Base-by-base conservation (phyloP, 1,140 invertebrate genomes). In the Adelges cooleyi region DNA sequence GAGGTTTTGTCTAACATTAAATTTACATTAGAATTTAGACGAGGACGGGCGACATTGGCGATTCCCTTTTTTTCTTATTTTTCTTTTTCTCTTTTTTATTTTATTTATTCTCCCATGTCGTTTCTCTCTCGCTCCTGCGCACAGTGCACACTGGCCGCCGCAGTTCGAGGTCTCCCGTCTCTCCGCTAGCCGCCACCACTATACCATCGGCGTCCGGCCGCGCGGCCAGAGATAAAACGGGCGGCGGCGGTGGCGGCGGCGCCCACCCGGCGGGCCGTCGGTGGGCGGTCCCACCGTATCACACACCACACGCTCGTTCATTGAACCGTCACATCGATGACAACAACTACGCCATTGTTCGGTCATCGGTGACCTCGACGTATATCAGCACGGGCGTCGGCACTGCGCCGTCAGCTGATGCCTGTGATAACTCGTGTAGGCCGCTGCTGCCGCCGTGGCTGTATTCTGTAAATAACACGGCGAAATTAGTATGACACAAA, bases 1-100 rank as follows among this genome's bases (percentile, higher is more conserved):
- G 56, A 62, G 56, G 56, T 62, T 59, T 62, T 62, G 56, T 62
- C 42, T 42, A 62, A 40, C 56, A 62, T 62, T 62, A 42, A 62
- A 62, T 62, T 62, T n/a, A n/a, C n/a, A n/a, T n/a, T n/a, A n/a
- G n/a, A 62, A 23, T 46, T 62, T 62, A 62, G 42, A 62, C 42
- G 44, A 62, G 56, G 56, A 62, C 25, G 11, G 13, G 17, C 25
- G 25, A 33, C 40, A 20, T 22, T 62, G 17, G 38, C 44, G 23
- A 25, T 62, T 62, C 56, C 22, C 23, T 11, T 10, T 46, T 10
- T 46, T 27, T 15, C 4, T 59, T n/a, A n/a, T n/a, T n/a, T n/a
- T n/a, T n/a, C n/a, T n/a, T n/a, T n/a, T n/a, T n/a, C n/a, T n/a
- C n/a, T n/a, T n/a, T n/a, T n/a, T n/a, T n/a, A n/a, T n/a, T n/a